Evolutionary conservation across 2,113 vertebrate genomes (phyloP).

Genomic region (Dascyllus trimaculatus): DNA sequence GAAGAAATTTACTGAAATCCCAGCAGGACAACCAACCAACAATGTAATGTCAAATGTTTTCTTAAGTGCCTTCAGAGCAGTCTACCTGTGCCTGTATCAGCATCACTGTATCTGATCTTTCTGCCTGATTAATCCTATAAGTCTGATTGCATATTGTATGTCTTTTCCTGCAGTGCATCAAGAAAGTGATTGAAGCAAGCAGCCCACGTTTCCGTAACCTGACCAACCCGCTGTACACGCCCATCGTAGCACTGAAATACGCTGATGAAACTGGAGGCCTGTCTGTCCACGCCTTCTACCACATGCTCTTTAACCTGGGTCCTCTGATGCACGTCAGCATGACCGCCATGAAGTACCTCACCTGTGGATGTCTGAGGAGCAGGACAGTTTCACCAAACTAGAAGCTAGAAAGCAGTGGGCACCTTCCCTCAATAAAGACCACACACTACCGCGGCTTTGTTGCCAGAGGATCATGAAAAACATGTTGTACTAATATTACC

Average conservation of each 20-base stretch:
- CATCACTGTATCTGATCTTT: background rate
- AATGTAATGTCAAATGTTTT: too few relatives aligned
- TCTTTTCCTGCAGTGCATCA: slow-evolving; percentile 80
- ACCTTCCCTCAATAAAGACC: background rate
- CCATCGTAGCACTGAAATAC: slow-evolving; percentile 89
- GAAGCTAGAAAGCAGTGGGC: background rate
- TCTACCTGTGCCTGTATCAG: background rate
- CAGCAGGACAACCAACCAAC: too few relatives aligned
- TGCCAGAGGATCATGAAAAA: background rate
- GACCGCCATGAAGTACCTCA: slow-evolving; percentile 86
- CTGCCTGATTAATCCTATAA: background rate
- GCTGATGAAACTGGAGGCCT: slow-evolving; percentile 89
- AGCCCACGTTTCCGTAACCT: slow-evolving; percentile 88
- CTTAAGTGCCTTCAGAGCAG: too few relatives aligned
- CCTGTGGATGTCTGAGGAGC: slow-evolving; percentile 86
- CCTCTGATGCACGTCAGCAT: slow-evolving; percentile 86
- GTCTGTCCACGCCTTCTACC: slow-evolving; percentile 89
- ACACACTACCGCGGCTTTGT: background rate
- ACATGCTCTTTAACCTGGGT: slow-evolving; percentile 90
- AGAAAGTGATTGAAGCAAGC: slow-evolving; percentile 88
- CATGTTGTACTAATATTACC: background rate
- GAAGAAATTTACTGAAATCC: too few relatives aligned
- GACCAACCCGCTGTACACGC: slow-evolving; percentile 88
- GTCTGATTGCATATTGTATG: slow-evolving; percentile 3
- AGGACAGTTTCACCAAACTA: slow-evolving; percentile 73